Percentiles rank a stretch among this genome's conserved stretches.
Conservation (phyloP, 2,888 invertebrate genomes). For the Tenthredo notha region DNA sequence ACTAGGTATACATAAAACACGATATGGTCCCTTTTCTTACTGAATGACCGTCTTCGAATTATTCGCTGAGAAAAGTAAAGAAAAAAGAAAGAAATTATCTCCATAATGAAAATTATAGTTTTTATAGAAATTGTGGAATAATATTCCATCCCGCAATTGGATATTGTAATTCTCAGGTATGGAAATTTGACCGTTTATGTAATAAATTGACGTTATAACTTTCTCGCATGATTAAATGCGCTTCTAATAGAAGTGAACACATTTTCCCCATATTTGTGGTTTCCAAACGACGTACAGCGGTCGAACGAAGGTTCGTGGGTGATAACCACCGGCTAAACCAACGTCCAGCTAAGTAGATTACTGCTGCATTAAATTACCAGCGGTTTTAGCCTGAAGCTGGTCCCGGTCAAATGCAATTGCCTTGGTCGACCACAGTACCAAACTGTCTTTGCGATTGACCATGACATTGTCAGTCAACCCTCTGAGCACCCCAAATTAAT, state of each 20-base stretch:
- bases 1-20: too few relatives aligned
- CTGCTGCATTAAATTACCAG: slow-evolving; percentile 47
- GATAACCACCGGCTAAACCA: slow-evolving; percentile 49
- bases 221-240: background rate
- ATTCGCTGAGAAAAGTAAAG: too few relatives aligned
- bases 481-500: background rate
- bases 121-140: background rate
- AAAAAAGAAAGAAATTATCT: background rate
- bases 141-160: background rate
- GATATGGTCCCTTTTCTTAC: too few relatives aligned
- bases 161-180: background rate
- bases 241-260: background rate
- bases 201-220: background rate
- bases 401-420: slow-evolving; percentile 46
- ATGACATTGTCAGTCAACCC: background rate
- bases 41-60: too few relatives aligned
- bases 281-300: slow-evolving; percentile 1
- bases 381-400: slow-evolving; percentile 41
- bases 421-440: slow-evolving; percentile 23
- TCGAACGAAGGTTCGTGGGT: slow-evolving; percentile 34
- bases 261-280: slow-evolving; percentile 4
- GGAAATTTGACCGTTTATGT: background rate
- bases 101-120: background rate
- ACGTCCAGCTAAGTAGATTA: slow-evolving; percentile 51
- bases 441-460: slow-evolving; percentile 28